These are phyloP conservation scores for Distichodus sexfasciatus DNA, from an alignment of 2,797 vertebrate genomes.

Conservation along the genomic window DNA sequence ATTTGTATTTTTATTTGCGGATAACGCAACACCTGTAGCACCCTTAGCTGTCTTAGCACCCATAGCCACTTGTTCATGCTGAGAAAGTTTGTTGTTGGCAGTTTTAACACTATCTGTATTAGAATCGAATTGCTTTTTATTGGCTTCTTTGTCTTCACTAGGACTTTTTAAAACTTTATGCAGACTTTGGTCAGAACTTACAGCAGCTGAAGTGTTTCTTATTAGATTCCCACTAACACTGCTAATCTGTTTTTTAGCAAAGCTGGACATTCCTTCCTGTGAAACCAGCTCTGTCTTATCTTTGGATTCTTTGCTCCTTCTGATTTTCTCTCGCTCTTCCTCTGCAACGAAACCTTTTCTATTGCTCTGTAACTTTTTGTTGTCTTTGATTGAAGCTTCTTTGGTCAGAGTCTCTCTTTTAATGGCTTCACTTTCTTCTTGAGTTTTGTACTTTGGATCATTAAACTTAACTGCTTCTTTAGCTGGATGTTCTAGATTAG, in stretches of 20 bases:
- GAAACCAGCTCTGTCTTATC: conserved; percentile 24
- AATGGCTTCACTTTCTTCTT: background rate
- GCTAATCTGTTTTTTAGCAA: conserved; percentile 20
- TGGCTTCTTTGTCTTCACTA: conserved; percentile 13
- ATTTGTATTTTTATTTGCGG: conserved; percentile 1
- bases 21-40: background rate
- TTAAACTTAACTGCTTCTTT: background rate
- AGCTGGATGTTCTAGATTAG: background rate
- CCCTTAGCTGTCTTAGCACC: conserved; percentile 18
- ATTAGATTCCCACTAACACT: conserved; percentile 11
- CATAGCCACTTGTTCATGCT: conserved; percentile 28
- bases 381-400: conserved; percentile 10
- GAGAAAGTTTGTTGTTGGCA: background rate
- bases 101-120: conserved; percentile 8
- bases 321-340: conserved; percentile 13
- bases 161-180: conserved; percentile 11
- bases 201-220: background rate
- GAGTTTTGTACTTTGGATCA: conserved; percentile 4
- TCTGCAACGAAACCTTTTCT: conserved; percentile 2
- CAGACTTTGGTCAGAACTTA: conserved; percentile 23
- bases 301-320: conserved; percentile 5
- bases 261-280: conserved; percentile 12
- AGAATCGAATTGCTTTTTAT: conserved; percentile 16
- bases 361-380: background rate
- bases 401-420: background rate